Base-by-base conservation (phyloP, 2,797 vertebrate species). In the Bovichtus diacanthus region DNA sequence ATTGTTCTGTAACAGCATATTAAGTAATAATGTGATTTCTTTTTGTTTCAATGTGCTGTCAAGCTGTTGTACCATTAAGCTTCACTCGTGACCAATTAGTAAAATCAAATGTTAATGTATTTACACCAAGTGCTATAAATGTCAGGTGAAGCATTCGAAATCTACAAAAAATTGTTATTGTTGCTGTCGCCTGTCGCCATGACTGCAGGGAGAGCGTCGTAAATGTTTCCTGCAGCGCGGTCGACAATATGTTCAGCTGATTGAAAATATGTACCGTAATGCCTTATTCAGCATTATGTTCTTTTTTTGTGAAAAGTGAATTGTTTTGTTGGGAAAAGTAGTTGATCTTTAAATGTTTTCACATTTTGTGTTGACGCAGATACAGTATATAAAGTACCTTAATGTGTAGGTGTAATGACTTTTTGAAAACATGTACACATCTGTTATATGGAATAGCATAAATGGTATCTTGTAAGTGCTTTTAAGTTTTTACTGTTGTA, bases 211-310 rank as follows among this genome's bases (percentile, higher is more conserved):
- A n/a, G 11, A 75, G 18, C 13, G 60, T 81, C 55, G 18, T 31
- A 44, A 67, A 29, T 70, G 19, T 78, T 54, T 66, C 71, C 36
- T 70, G 70, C 70, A 36, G 39, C 21, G 39, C 77, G 18, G 41
- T 62, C 9, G 2, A 70, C 18, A 51, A 2, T n/a, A 46, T 44
- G 31, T 78, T 73, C 25, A 71, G 46, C 31, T 77, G 53, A 84
- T 64, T 80, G 61, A 72, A 78, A 64, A 67, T 58, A 62, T 80
- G 60, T 84, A 83, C 82, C 63, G 1, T 84, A 70, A 77, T 75
- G 88, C 87, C 84, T 89, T 87, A 89, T 68, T 78, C 56, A 80
- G 43, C 39, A 67, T 82, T 38, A 29, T 50, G 29, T 77, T 72
- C 38, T 73, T 36, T 78, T 78, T n/a, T 77, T 43, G 54, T 58